These are phyloP conservation scores for Bagarius yarrelli DNA, from an alignment of 2,113 vertebrate species.

Conservation along the genomic window DNA sequence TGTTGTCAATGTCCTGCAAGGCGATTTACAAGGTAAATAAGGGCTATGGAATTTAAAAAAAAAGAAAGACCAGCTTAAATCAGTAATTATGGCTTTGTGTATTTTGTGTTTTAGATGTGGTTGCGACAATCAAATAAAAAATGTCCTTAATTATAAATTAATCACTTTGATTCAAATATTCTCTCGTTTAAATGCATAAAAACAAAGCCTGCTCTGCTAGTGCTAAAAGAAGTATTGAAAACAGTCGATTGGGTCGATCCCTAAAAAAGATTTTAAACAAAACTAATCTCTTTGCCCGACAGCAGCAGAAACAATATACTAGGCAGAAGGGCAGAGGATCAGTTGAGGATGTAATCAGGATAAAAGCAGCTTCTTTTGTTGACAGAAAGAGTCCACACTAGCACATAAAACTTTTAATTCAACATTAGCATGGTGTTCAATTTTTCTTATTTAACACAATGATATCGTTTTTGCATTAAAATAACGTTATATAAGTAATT, in stretches of 20 bases:
- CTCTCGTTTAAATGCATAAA: background rate
- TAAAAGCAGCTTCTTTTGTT: background rate
- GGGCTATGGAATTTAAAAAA: background rate
- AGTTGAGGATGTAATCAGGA: background rate
- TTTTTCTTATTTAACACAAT: too few relatives aligned
- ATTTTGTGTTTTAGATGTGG: background rate
- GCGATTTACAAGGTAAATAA: conserved; percentile 4
- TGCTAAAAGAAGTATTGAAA: background rate
- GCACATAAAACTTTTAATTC: background rate
- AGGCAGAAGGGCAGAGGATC: background rate
- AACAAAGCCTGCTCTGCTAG: background rate
- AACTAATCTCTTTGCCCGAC: background rate
- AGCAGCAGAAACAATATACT: background rate
- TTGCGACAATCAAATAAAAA: background rate
- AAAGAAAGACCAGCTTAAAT: background rate
- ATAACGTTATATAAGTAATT: too few relatives aligned
- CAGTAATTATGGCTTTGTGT: background rate
- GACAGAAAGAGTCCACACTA: background rate
- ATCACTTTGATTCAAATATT: background rate
- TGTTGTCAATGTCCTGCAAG: conserved; percentile 82
- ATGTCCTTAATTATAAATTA: background rate
- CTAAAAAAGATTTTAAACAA: background rate
- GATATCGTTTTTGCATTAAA: too few relatives aligned
- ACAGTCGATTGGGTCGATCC: background rate
- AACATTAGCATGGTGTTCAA: too few relatives aligned